Percentiles rank a stretch among this genome's conserved stretches.
Conservation (phyloP, 2,888 invertebrate species). For the Erebia epiphron region DNA sequence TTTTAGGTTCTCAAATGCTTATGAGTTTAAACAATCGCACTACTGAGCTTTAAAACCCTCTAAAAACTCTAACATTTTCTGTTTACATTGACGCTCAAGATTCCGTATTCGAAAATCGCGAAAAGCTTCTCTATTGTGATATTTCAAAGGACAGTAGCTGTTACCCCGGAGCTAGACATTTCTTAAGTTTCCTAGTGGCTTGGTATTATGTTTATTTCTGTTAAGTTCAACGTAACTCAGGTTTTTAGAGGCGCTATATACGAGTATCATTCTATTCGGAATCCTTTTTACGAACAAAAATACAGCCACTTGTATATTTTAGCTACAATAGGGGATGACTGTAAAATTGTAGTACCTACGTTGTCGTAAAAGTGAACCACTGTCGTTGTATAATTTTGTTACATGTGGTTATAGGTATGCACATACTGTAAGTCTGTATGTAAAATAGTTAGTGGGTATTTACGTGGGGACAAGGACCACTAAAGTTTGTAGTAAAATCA, state of each 20-base stretch:
- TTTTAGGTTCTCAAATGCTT: too few relatives aligned
- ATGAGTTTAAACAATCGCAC: too few relatives aligned
- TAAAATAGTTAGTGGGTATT: background rate
- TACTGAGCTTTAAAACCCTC: too few relatives aligned
- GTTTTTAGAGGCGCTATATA: conserved; percentile 51
- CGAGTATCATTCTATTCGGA: conserved; percentile 25
- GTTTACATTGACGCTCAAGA: background rate
- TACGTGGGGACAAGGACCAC: background rate
- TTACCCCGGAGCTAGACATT: conserved; percentile 63
- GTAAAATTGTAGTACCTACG: conserved; percentile 16
- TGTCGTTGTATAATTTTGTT: background rate
- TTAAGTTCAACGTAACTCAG: conserved; percentile 51
- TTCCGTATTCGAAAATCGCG: background rate
- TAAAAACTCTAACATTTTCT: too few relatives aligned
- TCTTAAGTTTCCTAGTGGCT: conserved; percentile 62
- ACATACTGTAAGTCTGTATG: background rate
- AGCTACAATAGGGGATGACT: conserved; percentile 21
- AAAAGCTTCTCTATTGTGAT: conserved; percentile 38
- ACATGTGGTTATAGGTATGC: background rate
- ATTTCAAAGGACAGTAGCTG: conserved; percentile 60
- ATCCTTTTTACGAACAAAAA: conserved; percentile 24
- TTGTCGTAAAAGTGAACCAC: conserved; percentile 7
- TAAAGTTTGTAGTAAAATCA: background rate
- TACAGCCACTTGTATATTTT: conserved; percentile 20
- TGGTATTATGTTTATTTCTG: conserved; percentile 62